These are phyloP conservation scores for Microcaecilia unicolor DNA, from an alignment of 2,797 vertebrate genomes.

Conservation along the genomic window DNA sequence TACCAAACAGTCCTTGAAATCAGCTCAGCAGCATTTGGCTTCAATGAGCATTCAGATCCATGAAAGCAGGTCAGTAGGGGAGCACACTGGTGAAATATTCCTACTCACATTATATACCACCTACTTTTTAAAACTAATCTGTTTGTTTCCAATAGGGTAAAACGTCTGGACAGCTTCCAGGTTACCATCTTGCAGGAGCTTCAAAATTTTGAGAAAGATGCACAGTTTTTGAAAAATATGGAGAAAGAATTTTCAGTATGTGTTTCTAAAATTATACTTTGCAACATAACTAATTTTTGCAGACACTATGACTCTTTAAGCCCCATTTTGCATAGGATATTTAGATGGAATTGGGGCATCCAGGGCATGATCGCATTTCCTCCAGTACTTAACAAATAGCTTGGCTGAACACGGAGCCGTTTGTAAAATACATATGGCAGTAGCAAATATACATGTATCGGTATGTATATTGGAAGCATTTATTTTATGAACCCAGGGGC, in stretches of 20 bases:
- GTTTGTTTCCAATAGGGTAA: slow-evolving; percentile 58
- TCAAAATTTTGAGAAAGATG: slow-evolving; percentile 70
- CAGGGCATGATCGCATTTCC: too few species aligned
- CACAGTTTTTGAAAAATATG: slow-evolving; percentile 63
- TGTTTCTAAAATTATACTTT: slow-evolving; percentile 9
- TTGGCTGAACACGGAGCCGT: too few species aligned
- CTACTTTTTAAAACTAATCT: background rate
- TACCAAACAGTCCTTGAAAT: slow-evolving; percentile 67
- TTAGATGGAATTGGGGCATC: too few species aligned
- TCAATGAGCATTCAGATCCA: slow-evolving; percentile 55
- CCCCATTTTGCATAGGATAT: too few species aligned
- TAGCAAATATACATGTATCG: too few species aligned
- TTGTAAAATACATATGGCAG: too few species aligned
- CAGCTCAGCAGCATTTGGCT: slow-evolving; percentile 62
- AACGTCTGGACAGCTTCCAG: slow-evolving; percentile 62
- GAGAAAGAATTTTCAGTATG: slow-evolving; percentile 80
- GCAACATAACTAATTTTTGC: background rate
- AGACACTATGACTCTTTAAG: background rate
- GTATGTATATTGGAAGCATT: too few species aligned
- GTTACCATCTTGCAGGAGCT: slow-evolving; percentile 66
- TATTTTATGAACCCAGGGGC: too few species aligned
- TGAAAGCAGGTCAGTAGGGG: slow-evolving; percentile 61
- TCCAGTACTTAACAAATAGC: too few species aligned
- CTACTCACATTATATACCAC: background rate
- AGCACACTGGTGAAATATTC: background rate